Evolutionary conservation across 2,888 invertebrate genomes (phyloP).

Genomic region (Xiphydria camelus): DNA sequence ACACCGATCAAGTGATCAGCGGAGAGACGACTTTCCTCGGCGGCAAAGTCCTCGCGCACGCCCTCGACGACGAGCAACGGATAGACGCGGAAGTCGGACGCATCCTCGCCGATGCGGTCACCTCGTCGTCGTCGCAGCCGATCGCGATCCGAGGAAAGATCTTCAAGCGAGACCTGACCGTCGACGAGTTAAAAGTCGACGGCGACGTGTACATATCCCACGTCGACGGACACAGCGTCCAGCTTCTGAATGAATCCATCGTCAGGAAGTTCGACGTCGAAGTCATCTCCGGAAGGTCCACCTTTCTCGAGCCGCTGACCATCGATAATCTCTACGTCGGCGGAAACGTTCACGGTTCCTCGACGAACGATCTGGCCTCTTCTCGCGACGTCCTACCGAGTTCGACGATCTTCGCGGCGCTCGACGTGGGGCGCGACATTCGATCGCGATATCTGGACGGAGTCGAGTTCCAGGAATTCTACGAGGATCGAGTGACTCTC

Average conservation of each 20-base stretch:
- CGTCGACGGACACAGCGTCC: constrained; percentile 33
- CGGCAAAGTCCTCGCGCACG: constrained; percentile 11
- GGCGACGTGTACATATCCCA: constrained; percentile 27
- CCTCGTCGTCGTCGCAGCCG: constrained; percentile 5
- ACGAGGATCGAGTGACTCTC: constrained; percentile 32
- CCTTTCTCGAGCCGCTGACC: constrained; percentile 27
- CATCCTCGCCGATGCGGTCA: constrained; percentile 33
- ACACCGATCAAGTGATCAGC: constrained; percentile 32
- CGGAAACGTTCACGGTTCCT: constrained; percentile 24
- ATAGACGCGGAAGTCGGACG: not conserved
- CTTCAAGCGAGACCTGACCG: constrained; percentile 29
- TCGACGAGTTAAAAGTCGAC: constrained; percentile 25
- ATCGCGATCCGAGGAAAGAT: constrained; percentile 29
- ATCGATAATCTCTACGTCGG: constrained; percentile 25
- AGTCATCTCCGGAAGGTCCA: constrained; percentile 21
- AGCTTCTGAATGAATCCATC: constrained; percentile 34
- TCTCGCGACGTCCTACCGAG: constrained; percentile 26
- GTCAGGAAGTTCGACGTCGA: constrained; percentile 28
- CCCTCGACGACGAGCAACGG: not conserved
- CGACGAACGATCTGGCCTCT: constrained; percentile 24
- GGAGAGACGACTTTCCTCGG: constrained; percentile 22
- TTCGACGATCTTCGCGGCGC: constrained; percentile 29
- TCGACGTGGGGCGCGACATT: constrained; percentile 26
- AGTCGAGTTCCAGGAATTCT: constrained; percentile 39
- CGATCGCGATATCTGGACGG: constrained; percentile 32